Evolutionary conservation across 2,113 vertebrate genomes (phyloP), one percentile per base, ranked within the genome.

Genomic region (Silurus asotus): DNA sequence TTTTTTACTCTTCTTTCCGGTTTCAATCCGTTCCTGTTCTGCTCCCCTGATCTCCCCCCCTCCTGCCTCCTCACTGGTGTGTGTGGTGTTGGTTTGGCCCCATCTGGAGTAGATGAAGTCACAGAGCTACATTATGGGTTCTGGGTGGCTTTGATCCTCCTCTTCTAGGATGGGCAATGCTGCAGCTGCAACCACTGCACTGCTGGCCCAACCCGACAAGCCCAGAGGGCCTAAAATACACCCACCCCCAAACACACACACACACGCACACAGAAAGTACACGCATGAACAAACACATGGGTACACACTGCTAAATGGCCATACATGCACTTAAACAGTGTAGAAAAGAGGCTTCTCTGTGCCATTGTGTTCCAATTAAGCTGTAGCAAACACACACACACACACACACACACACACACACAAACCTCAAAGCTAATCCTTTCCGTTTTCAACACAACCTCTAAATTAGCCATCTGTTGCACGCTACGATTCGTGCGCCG

Each of bases 61-160:
- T 49, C 82, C 77, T 51, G 87, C 61, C 61, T 76, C 83, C 77
- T 81, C 80, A 84, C 70, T 82, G 62, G 72, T 49, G 51, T 75
- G 88, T 92, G 95, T 95, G 69, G 61, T 72, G n/a, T 28, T 85
- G 87, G 64, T 85, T 87, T 90, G 84, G 90, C 91, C 94, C 93
- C 97, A 98, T 99, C 96, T 98, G 97, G 96, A 97, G 93, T 92
- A 94, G 93, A 97, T 98, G 96, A 97, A 96, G 93, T 96, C 94
- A 94, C 94, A 95, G 95, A 97, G 86, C 96, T 96, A 97, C 96
- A 97, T 97, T 96, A 96, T 96, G 95, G 94, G 90, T 91, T 95
- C 96, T 95, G 95, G 95, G 96, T 94, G 92, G 87, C 90, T 90
- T 90, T 90, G 85, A 90, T 88, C 87, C 83, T 90, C 88, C 88